Evolutionary conservation across 2,888 invertebrate species (phyloP), one percentile per base, ranked within the genome.

Genomic region (Geotrupes spiniger): DNA sequence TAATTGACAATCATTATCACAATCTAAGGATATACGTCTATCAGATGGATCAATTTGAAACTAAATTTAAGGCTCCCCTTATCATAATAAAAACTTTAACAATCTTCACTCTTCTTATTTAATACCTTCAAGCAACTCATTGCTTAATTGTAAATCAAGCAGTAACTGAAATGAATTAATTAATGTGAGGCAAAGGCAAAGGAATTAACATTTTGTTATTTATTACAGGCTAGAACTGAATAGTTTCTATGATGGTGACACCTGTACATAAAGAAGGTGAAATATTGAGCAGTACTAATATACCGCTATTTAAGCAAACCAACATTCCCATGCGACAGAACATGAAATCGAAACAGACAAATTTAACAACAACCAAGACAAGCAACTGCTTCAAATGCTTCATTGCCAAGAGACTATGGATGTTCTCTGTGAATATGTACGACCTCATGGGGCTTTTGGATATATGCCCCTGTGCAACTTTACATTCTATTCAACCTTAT

Each of bases 381-480:
- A 52, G 49, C 33, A 49, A 53, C 44, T 63, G 63, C 43, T 36
- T 58, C 10, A 63, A 62, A 46, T 60, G 60, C 33, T 53, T 60
- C 17, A 15, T 63, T 25, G 56, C 53, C 21, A 61, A 58, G 39
- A 56, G 58, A 21, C 44, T 60, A 9, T 65, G 61, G 62, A 63
- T 63, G 61, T 57, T 66, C 14, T 59, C 63, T 8, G 64, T 68
- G 12, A 68, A 67, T 46, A 62, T 66, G 53, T 68, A 64, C 50
- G 67, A 68, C 36, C 61, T 68, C 39, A 61, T 66, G 56, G 67
- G 66, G 2, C 50, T 68, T n/a, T 45, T 68, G 14, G 66, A 68
- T 51, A 65, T 68, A 25, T 63, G 63, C 42, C 66, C 68, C 4
- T 64, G 65, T 49, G 64, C 64, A 16, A 64, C 66, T 8, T 59